phyloP scores from a whole-genome alignment of 2,888 invertebrate species.

The Hipparchia sbordonii region DNA sequence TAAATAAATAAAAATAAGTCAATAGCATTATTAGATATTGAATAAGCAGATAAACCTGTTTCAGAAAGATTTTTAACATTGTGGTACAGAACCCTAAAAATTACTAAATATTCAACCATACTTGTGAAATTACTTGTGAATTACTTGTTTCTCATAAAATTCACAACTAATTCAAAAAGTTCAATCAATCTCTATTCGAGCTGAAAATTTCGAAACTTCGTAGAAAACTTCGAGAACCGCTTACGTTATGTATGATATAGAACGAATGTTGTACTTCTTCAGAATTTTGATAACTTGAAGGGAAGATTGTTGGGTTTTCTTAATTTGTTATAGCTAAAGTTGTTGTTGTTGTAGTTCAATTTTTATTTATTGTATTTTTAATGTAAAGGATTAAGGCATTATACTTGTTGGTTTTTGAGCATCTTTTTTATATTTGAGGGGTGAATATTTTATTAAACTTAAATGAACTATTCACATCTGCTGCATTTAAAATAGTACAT shows the following conservation, averaged over 20 bases:
- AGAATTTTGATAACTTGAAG: conserved; percentile 17
- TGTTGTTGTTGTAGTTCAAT: background rate
- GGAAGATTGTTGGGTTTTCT: conserved; percentile 8
- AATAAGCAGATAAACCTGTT: no score
- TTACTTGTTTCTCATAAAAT: conserved; percentile 28
- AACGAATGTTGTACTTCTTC: conserved; percentile 23
- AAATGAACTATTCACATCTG: no score
- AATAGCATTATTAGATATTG: no score
- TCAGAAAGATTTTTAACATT: no score
- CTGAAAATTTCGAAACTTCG: conserved; percentile 55
- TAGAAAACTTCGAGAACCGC: conserved; percentile 30
- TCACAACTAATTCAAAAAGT: conserved; percentile 38
- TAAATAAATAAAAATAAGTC: no score
- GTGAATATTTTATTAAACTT: no score
- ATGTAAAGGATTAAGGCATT: background rate
- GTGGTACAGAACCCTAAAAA: background rate
- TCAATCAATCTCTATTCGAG: conserved; percentile 38
- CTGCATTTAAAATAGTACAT: no score
- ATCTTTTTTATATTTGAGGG: no score
- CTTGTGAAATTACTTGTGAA: conserved; percentile 19
- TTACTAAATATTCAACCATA: conserved; percentile 1
- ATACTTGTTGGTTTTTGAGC: background rate
- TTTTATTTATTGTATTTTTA: background rate
- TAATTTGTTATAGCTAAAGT: background rate
- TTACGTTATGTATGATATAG: conserved; percentile 32